Evolutionary conservation across 2,113 vertebrate species (phyloP).

Genomic region (Istiophorus platypterus): DNA sequence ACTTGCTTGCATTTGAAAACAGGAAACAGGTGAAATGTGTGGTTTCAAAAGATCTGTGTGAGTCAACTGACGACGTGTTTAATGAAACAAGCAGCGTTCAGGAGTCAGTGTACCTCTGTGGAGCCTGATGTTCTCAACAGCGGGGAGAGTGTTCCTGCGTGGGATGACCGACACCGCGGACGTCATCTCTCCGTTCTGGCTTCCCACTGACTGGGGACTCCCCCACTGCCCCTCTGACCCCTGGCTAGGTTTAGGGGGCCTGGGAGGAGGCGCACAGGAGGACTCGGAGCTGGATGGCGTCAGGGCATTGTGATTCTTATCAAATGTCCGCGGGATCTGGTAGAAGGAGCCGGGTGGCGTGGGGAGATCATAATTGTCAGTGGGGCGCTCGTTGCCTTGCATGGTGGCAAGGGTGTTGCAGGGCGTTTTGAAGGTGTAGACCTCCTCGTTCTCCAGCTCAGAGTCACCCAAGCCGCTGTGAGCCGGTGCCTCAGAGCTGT

Average conservation of each 20-base stretch:
- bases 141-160: constrained; percentile 95
- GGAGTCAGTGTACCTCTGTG: constrained; percentile 89
- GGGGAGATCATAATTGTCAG: constrained; percentile 92
- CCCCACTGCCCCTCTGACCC: constrained; percentile 89
- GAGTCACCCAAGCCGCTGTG: constrained; percentile 85
- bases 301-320: constrained; percentile 97
- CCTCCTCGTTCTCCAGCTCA: constrained; percentile 90
- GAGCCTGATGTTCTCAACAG: constrained; percentile 94
- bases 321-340: constrained; percentile 95
- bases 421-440: constrained; percentile 95
- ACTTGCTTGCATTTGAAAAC: constrained; percentile 41
- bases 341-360: constrained; percentile 91
- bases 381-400: constrained; percentile 79
- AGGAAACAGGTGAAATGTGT: constrained; percentile 55
- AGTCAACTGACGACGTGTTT: background rate
- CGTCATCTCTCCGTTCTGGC: constrained; percentile 85
- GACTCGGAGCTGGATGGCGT: constrained; percentile 86
- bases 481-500: constrained; percentile 85
- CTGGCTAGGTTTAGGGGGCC: constrained; percentile 93
- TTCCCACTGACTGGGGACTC: constrained; percentile 86
- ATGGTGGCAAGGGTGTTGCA: constrained; percentile 89
- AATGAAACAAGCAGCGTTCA: background rate
- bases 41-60: constrained; percentile 15
- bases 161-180: constrained; percentile 89
- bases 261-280: constrained; percentile 87